Evolutionary conservation across 1,140 invertebrate species (phyloP), one percentile per base, ranked within the genome.

Genomic region (Leptinotarsa lineolata): DNA sequence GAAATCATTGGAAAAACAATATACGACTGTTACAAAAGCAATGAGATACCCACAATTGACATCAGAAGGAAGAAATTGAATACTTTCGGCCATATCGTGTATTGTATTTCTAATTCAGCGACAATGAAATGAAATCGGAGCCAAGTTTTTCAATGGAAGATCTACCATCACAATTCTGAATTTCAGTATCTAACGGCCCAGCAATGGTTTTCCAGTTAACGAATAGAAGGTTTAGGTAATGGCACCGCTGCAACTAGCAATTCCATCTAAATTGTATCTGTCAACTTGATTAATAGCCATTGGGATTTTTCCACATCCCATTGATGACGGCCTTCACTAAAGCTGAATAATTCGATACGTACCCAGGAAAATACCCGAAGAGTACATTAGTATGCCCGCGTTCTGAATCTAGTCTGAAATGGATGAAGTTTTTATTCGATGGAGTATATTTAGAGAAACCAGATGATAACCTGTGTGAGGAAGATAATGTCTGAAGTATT

Each of bases 351-450:
- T 24, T 21, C 21, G 60, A 21, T 18, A 21, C 60, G 60, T 63
- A 63, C 6, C 13, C 20, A 63, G 60, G 13, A 63, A 63, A 63
- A 63, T 63, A 63, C 20, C 15, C 60, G 21, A 18, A 13, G 60
- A 21, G 18, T 1, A 24, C 8, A 21, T 63, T 63, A 24, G 60
- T 63, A 63, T 63, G 16, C 60, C 60, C 60, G 60, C 20, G 21
- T 21, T 63, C 18, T 18, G 60, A 63, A 63, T 63, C 20, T n/a
- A 63, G 20, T 63, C 22, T 21, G 22, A 13, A 63, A 24, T 24
- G 22, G 20, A 63, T 63, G 18, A 63, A 63, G 60, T 20, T 63
- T 21, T 63, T 2, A 63, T 63, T 24, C 15, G 60, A 63, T 63
- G 11, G 11, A 63, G 1, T 63, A 24, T 63, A 24, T 63, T 24